Evolutionary conservation across 2,113 vertebrate genomes (phyloP), one percentile per base, ranked within the genome.

Genomic region (Carollia perspicillata): DNA sequence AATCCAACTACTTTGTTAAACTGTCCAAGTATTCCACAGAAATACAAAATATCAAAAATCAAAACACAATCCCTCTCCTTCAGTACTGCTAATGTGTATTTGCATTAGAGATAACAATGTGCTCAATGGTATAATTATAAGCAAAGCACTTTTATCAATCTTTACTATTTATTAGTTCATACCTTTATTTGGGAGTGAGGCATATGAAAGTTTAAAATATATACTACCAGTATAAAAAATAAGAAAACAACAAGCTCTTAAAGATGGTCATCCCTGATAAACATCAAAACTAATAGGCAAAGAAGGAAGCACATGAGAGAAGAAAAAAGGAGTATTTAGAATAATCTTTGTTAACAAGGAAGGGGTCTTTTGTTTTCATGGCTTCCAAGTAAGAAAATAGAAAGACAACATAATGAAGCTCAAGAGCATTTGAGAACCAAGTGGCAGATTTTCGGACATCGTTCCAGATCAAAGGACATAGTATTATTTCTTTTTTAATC

Each of bases 171-270:
- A 35, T 74, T 6, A 96, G 33, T n/a, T 87, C 7, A 72, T 49
- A 88, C 44, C 78, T 75, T 51, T 68, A 77, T 63, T 65, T 58
- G 44, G 26, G 37, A 84, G 8, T 65, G 65, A 92, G 44, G 16
- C 23, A 81, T 44, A 89, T 40, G n/a, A 69, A 89, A 75, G 16
- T 95, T 74, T 89, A 88, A 89, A 97, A 79, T 44, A 90, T n/a
- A 95, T 3, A 85, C 10, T 42, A 92, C 63, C 53, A 84, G 55
- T 51, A 84, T 28, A 88, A 96, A 95, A 96, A 94, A 37, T 22
- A 66, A 88, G 65, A 78, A 92, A 84, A 28, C 35, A 88, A 68
- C 22, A 84, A 51, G 55, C 30, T 37, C 77, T 87, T 84, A 87
- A 80, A 79, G 47, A 84, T 74, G 1, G 16, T 68, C 40, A 51